phyloP scores from a whole-genome alignment of 2,113 vertebrate genomes.

The Sylvietta virens region DNA sequence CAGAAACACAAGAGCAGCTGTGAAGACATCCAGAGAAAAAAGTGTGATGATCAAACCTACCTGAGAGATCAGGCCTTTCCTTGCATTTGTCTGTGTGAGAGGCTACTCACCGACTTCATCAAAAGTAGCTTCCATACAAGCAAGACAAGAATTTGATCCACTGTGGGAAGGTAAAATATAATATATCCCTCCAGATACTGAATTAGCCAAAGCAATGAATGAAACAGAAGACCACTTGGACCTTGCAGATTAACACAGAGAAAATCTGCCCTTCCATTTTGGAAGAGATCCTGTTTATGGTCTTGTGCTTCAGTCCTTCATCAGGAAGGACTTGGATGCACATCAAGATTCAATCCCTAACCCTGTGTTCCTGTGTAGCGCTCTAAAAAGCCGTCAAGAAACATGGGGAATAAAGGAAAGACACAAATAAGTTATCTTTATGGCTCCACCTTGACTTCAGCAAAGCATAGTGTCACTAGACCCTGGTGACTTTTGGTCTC shows the following conservation, averaged over 20 bases:
- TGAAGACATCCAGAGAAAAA: neutral
- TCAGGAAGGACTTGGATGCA: neutral
- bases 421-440: neutral
- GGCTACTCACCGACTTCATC: neutral
- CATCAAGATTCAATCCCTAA: neutral
- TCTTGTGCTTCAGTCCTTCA: neutral
- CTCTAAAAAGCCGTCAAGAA: neutral
- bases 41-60: neutral
- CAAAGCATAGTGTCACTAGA: fast-evolving
- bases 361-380: neutral
- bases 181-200: neutral
- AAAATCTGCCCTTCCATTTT: neutral
- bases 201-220: neutral
- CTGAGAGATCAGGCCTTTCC: neutral
- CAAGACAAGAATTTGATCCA: neutral
- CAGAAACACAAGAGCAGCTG: neutral
- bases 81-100: neutral
- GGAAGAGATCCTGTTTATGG: neutral
- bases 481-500: neutral
- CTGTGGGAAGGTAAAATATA: neutral
- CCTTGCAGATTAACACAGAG: neutral
- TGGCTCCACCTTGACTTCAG: neutral
- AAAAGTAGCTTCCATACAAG: neutral
- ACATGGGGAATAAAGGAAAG: neutral
- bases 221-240: neutral